phyloP scores from a whole-genome alignment of 2,888 invertebrate genomes.

The Lymantria monacha region DNA sequence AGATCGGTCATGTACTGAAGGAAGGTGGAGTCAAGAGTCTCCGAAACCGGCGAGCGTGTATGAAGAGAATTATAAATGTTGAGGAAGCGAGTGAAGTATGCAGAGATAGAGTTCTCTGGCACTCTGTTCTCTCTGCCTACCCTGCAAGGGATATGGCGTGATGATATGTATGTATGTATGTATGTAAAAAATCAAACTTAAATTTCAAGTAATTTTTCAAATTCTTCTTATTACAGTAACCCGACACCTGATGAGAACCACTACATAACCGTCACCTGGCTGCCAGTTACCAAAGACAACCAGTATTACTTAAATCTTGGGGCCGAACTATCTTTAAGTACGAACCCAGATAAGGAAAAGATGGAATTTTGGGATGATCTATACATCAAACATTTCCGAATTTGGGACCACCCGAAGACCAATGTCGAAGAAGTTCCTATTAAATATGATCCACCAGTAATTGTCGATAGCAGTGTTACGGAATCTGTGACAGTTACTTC shows the following conservation, averaged over 20 bases:
- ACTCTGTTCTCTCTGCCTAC: too few relatives aligned
- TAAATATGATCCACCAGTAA: conserved; percentile 25
- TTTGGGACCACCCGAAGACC: conserved; percentile 58
- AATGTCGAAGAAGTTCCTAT: conserved; percentile 33
- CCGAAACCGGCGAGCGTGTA: too few relatives aligned
- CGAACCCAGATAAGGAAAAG: conserved; percentile 60
- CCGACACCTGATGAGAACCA: conserved; percentile 72
- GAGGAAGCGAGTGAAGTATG: too few relatives aligned
- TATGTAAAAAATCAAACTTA: too few relatives aligned
- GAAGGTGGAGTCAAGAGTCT: too few relatives aligned
- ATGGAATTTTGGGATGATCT: conserved; percentile 72
- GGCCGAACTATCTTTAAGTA: conserved; percentile 53
- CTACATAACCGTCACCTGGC: conserved; percentile 64
- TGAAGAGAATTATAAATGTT: too few relatives aligned
- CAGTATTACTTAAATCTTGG: conserved; percentile 58
- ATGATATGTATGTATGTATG: too few relatives aligned
- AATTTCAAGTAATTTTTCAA: too few relatives aligned
- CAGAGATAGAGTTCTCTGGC: too few relatives aligned
- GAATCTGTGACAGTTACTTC: conserved; percentile 13
- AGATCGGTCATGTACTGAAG: too few relatives aligned
- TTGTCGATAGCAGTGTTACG: conserved; percentile 20
- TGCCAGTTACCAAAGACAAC: conserved; percentile 64
- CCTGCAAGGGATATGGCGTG: too few relatives aligned
- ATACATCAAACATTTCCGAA: conserved; percentile 64
- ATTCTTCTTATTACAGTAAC: conserved; percentile 50